Evolutionary conservation across 2,797 vertebrate genomes (phyloP), one percentile per base, ranked within the genome.

Genomic region (Furcifer pardalis): DNA sequence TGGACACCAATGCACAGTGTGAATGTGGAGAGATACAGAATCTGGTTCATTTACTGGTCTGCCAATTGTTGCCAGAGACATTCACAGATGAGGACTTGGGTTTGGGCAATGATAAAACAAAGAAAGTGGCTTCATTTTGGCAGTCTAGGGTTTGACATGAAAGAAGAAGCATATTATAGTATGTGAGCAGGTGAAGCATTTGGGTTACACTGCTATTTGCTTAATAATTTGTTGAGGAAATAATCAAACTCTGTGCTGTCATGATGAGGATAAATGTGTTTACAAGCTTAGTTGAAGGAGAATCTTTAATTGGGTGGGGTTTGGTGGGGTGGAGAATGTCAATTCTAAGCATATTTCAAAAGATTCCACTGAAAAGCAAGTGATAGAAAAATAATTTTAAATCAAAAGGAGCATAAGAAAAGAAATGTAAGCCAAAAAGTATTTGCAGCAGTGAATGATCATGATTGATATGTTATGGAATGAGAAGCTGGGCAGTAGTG

Each of bases 161-260:
- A 35, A 35, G 5, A 35, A 2, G 65, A 19, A 69, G 37, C 46
- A 49, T 49, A 49, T 49, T 7, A 32, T n/a, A 72, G 52, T 49
- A 35, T 62, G 60, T 63, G 30, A 82, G 69, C 40, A 62, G 40
- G 56, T 30, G 46, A 46, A n/a, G 12, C 30, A 46, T 62, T 25
- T 60, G 69, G 40, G 30, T 76, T 83, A 15, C 30, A 4, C 35
- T 56, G 52, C 25, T 19, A 40, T 77, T 83, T 76, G 35, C 17
- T 83, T 27, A 59, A 30, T 44, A 46, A 76, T 73, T 73, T 83
- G 73, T 62, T 83, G 82, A 56, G 56, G 77, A 66, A 77, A 83
- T 83, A 83, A 83, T 83, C 77, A 77, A 83, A 68, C 76, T 56
- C 25, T 66, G 65, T 66, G 73, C 49, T 32, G 73, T 68, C 73